These are phyloP conservation scores for Egretta garzetta DNA, from an alignment of 2,113 vertebrate genomes.

Conservation along the genomic window DNA sequence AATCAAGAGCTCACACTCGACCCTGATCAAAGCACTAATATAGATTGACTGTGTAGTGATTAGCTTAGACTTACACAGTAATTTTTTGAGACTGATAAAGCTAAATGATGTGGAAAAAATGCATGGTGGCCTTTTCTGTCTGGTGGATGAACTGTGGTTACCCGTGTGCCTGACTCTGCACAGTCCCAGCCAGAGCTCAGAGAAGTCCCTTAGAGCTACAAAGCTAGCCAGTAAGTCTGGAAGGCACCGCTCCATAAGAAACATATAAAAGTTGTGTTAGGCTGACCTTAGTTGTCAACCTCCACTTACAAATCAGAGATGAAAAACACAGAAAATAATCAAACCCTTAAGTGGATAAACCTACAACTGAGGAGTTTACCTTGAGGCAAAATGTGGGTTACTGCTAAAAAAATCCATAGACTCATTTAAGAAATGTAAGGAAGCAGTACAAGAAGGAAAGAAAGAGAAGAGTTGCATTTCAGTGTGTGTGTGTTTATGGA, in stretches of 20 bases:
- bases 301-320: background rate
- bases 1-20: background rate
- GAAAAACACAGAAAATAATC: background rate
- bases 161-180: background rate
- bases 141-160: background rate
- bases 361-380: background rate
- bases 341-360: background rate
- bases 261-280: background rate
- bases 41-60: background rate
- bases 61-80: accelerated
- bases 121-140: background rate
- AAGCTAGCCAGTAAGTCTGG: background rate
- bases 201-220: background rate
- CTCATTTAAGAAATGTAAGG: background rate
- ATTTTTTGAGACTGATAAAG: background rate
- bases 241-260: background rate
- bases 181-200: background rate
- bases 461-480: background rate
- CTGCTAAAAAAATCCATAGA: background rate
- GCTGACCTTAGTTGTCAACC: background rate
- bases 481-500: background rate
- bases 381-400: background rate
- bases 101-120: background rate
- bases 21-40: background rate
- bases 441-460: background rate